phyloP scores from a whole-genome alignment of 2,113 vertebrate species.

The Xiphophorus hellerii region DNA sequence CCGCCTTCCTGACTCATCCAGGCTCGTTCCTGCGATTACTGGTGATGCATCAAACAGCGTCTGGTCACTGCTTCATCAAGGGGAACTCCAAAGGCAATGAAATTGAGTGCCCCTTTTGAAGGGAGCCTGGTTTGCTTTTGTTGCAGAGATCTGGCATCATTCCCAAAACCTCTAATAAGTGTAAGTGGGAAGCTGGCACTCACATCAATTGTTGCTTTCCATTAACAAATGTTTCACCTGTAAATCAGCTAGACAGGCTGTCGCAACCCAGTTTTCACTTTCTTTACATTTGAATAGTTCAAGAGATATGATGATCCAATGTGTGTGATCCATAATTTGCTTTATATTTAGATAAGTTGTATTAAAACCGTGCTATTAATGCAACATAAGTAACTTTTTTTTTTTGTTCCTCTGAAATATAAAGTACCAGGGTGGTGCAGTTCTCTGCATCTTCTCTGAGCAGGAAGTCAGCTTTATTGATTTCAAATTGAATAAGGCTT shows the following conservation, averaged over 20 bases:
- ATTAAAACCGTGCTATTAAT: background rate
- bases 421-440: constrained; percentile 14
- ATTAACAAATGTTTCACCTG: constrained; percentile 57
- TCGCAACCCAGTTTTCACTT: constrained; percentile 22
- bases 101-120: constrained; percentile 27
- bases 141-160: constrained; percentile 56
- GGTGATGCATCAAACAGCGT: constrained; percentile 37
- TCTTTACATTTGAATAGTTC: background rate
- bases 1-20: constrained; percentile 54
- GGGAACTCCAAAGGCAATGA: constrained; percentile 58
- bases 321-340: background rate
- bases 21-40: constrained; percentile 33
- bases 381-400: background rate
- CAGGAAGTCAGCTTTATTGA: constrained; percentile 46
- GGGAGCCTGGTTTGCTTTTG: constrained; percentile 26
- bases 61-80: constrained; percentile 50
- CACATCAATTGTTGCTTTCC: constrained; percentile 42
- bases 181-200: constrained; percentile 71
- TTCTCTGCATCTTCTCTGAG: constrained; percentile 16
- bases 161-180: constrained; percentile 71
- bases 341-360: background rate
- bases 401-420: background rate
- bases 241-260: constrained; percentile 38
- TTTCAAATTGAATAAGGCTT: constrained; percentile 55
- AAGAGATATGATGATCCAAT: background rate